Evolutionary conservation across 2,113 vertebrate genomes (phyloP), one percentile per base, ranked within the genome.

Genomic region (Pterocles orientalis): DNA sequence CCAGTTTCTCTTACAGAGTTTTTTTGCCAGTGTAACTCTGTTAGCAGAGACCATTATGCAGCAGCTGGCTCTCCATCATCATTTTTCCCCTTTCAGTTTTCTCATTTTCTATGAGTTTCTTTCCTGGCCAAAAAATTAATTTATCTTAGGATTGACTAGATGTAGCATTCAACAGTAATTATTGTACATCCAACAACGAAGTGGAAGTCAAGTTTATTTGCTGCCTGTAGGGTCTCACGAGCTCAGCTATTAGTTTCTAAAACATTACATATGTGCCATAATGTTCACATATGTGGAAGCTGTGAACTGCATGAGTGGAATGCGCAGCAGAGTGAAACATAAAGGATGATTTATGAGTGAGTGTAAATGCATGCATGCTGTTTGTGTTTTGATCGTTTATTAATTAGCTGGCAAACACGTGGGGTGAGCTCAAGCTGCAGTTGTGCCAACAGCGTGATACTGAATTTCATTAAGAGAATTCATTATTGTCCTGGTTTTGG

Each of bases 341-440:
- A 39, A 56, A 88, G 80, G 47, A 84, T 96, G 90, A 91, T 97
- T 94, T 96, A 81, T 0, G 77, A 53, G 69, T 23, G 93, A 93
- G 53, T 50, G 48, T 86, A 94, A 96, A 95, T 65, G 92, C 83
- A 56, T 1, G 12, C 88, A 84, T 69, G 88, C 95, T 95, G 92
- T 81, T 82, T 71, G 88, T 93, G 83, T 94, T 96, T 94, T 96
- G 95, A 93, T 93, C 4, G 1, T 83, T 91, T 86, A 94, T 83
- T 96, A 96, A 97, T 95, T 92, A 84, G 83, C 80, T 93, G 95
- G 82, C 80, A 88, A 88, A 60, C 3, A 36, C 1, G 0, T 72
- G 83, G 79, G 69, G 57, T 0, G 53, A 95, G 86, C 94, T 90
- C 65, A 65, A 45, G 80, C 88, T 92, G 88, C 77, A 81, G 72